Conservation (phyloP, 1,140 invertebrate species). For the Nephila pilipes region DNA sequence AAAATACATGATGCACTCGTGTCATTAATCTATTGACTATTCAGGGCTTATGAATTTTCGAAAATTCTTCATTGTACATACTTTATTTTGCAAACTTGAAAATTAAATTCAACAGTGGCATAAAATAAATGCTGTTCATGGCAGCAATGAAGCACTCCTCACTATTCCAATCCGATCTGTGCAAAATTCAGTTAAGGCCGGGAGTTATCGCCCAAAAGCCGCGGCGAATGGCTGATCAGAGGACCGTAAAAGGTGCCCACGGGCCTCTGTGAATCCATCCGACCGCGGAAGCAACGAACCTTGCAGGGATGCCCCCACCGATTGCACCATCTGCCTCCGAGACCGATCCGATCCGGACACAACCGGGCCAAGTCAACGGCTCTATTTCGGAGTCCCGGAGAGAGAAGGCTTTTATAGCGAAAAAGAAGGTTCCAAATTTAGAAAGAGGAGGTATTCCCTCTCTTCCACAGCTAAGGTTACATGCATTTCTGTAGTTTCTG, state of each 20-base stretch:
- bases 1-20: no score
- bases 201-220: conserved; percentile 9
- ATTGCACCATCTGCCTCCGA: conserved; percentile 25
- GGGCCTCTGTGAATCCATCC: conserved; percentile 9
- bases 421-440: no score
- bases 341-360: background rate
- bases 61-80: no score
- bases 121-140: no score
- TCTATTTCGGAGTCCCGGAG: background rate
- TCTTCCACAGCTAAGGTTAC: no score
- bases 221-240: background rate
- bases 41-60: no score
- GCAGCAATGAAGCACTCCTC: background rate
- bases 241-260: conserved; percentile 37
- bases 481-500: no score
- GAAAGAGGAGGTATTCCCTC: no score
- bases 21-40: no score
- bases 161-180: background rate
- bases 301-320: conserved; percentile 17
- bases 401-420: background rate
- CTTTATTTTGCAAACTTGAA: no score
- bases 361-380: background rate
- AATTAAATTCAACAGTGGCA: no score
- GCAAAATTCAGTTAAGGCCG: conserved; percentile 18
- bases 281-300: conserved; percentile 28